Evolutionary conservation across 2,888 invertebrate genomes (phyloP).

Genomic region (Lithophane leautieri): DNA sequence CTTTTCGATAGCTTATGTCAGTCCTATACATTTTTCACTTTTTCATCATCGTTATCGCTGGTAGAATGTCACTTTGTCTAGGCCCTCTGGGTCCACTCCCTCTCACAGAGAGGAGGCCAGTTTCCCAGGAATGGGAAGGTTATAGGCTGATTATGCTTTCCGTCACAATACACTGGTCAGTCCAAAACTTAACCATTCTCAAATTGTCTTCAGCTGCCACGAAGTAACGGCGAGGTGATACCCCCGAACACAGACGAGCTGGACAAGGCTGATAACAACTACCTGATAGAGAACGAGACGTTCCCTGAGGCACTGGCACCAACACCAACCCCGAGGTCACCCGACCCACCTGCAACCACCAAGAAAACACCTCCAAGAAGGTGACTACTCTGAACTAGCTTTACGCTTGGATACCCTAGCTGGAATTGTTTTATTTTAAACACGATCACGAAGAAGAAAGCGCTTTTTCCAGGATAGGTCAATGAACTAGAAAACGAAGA

Average conservation of each 20-base stretch:
- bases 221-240: slow-evolving; percentile 78
- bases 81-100: background rate
- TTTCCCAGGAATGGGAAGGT: background rate
- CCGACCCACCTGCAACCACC: slow-evolving; percentile 72
- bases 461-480: background rate
- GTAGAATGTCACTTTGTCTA: no score
- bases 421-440: background rate
- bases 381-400: slow-evolving; percentile 37
- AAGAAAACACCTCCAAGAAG: slow-evolving; percentile 72
- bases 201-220: slow-evolving; percentile 70
- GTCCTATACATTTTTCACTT: no score
- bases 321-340: slow-evolving; percentile 80
- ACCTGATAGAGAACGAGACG: slow-evolving; percentile 83
- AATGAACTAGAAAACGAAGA: background rate
- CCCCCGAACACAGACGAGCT: slow-evolving; percentile 71
- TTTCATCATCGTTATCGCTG: no score
- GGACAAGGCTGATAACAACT: slow-evolving; percentile 78
- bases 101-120: no score
- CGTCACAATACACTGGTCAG: background rate
- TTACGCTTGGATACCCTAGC: background rate
- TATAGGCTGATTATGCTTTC: background rate
- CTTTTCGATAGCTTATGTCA: no score
- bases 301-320: slow-evolving; percentile 86
- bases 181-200: background rate
- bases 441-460: background rate